Base-by-base conservation (phyloP, 2,113 vertebrate species). In the Fregetta grallaria region DNA sequence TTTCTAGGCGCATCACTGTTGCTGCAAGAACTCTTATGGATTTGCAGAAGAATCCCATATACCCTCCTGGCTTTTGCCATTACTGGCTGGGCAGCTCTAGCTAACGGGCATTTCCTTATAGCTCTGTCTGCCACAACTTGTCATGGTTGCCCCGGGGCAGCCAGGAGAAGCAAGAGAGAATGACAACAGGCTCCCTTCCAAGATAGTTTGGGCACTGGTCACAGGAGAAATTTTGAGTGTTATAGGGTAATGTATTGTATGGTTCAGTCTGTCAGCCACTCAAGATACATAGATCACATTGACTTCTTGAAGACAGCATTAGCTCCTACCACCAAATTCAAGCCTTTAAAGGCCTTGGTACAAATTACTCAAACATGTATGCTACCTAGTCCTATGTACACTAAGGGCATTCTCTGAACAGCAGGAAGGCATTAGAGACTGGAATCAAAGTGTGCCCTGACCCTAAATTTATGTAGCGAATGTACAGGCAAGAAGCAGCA, bases 401-500 rank as follows among this genome's bases (percentile, higher is more conserved):
- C 19, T 15, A 40, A 66, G 18, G 15, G 11, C 55, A 58, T 55
- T 90, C 49, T 86, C 38, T 55, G 42, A 92, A 67, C 8, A 70
- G 66, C 47, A 71, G 36, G 62, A 87, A 85, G 9, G 15, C 11
- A n/a, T 80, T 77, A 71, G 49, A 77, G 53, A 58, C 32, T 40
- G 50, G 23, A 94, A 88, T 66, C 66, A 62, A 94, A 50, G 12
- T 34, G 15, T 83, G 32, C 29, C 47, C 13, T 55, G 22, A 38
- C 6, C 22, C 36, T 47, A 61, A 90, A 88, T 88, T 90, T 84
- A 59, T 58, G 27, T 65, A 75, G 88, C 27, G 68, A 88, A 71
- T 21, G 9, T 44, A 27, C 0, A 0, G 23, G 40, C 29, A 91
- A 91, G 72, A 84, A 7, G 55, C 21, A 90, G 30, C 0, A 0